These are phyloP conservation scores for Drosophila kuntzei DNA, from an alignment of 2,888 invertebrate species.

Conservation along the genomic window DNA sequence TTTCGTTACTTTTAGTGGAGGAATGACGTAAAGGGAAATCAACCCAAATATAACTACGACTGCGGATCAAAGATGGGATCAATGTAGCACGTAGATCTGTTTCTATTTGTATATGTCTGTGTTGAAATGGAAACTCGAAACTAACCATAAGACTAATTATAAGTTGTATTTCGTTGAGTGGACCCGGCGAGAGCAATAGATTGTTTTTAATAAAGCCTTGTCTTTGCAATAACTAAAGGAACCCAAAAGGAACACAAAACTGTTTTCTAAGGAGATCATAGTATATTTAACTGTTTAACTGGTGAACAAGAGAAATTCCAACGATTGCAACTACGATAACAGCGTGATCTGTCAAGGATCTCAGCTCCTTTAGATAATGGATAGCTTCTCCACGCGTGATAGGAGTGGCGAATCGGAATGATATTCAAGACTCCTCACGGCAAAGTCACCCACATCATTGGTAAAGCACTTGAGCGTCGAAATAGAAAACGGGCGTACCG, in stretches of 20 bases:
- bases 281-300: slow-evolving; percentile 50
- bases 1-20: slow-evolving; percentile 93
- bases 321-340: slow-evolving; percentile 56
- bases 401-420: slow-evolving; percentile 84
- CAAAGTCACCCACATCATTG: slow-evolving; percentile 83
- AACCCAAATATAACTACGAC: slow-evolving; percentile 24
- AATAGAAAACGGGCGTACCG: slow-evolving; percentile 82
- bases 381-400: slow-evolving; percentile 83
- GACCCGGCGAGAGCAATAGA: slow-evolving; percentile 56
- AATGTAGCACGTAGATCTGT: slow-evolving; percentile 29
- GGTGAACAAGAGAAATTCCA: slow-evolving; percentile 63
- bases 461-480: slow-evolving; percentile 84
- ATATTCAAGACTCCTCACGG: slow-evolving; percentile 83
- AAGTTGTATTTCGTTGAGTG: slow-evolving; percentile 63
- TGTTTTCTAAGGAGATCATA: neutral
- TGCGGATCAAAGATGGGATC: slow-evolving; percentile 13
- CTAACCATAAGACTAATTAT: slow-evolving; percentile 70
- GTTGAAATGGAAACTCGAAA: slow-evolving; percentile 54
- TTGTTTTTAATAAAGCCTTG: slow-evolving; percentile 74
- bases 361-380: slow-evolving; percentile 69
- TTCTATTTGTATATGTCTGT: slow-evolving; percentile 53
- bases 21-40: slow-evolving; percentile 3
- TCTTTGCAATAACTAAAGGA: slow-evolving; percentile 68
- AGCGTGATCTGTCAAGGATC: neutral
- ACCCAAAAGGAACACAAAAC: slow-evolving; percentile 20